These are phyloP conservation scores for Hypocryptadius cinnamomeus DNA, from an alignment of 2,113 vertebrate genomes.

Conservation along the genomic window DNA sequence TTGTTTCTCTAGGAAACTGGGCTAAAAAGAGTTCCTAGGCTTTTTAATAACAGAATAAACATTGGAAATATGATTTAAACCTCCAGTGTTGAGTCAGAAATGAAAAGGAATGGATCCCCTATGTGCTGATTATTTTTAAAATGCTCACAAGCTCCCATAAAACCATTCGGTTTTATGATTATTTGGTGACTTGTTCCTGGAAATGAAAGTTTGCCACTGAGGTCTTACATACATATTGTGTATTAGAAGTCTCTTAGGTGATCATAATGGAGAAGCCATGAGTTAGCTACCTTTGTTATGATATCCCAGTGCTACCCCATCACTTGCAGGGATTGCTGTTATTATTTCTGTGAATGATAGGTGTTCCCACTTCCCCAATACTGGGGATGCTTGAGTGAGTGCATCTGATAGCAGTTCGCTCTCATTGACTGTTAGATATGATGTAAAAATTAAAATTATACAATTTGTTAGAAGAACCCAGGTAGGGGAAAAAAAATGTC, in stretches of 20 bases:
- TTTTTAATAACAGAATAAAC: background rate
- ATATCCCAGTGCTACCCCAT: background rate
- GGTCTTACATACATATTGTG: background rate
- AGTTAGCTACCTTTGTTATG: background rate
- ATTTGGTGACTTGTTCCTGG: background rate
- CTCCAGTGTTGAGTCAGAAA: background rate
- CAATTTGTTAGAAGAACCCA: background rate
- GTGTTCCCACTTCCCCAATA: background rate
- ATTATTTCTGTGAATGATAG: background rate
- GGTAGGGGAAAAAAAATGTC: background rate
- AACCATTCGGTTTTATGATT: background rate
- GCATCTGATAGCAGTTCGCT: background rate
- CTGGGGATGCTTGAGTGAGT: background rate
- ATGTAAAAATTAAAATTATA: background rate
- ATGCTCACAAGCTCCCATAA: background rate
- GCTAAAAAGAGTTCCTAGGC: background rate
- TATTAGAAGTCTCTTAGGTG: background rate
- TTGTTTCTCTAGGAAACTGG: background rate
- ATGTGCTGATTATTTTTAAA: constrained; percentile 21
- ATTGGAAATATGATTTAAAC: background rate
- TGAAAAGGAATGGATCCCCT: background rate
- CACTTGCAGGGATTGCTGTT: background rate
- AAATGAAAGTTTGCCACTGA: background rate
- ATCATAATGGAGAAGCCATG: background rate
- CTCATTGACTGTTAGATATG: background rate